Evolutionary conservation across 2,888 invertebrate species (phyloP).

Genomic region (Microplitis deprimator): DNA sequence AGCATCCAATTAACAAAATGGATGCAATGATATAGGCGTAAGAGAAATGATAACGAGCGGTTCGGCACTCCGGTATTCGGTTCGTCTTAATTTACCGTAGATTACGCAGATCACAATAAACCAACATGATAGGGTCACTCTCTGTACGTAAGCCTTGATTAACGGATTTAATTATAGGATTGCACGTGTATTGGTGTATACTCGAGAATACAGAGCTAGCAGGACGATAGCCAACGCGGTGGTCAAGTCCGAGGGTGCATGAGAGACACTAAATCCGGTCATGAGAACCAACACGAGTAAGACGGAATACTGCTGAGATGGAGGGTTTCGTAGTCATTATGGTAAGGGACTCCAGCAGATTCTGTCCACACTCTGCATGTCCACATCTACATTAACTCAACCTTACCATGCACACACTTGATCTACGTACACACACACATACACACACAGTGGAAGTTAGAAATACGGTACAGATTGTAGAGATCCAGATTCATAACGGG

Average conservation of each 20-base stretch:
- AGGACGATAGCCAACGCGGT: neutral
- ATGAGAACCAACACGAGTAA: neutral
- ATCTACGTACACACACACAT: slow-evolving; percentile 7
- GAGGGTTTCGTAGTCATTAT: slow-evolving; percentile 35
- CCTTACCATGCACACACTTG: too few relatives aligned
- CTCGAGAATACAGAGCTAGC: slow-evolving; percentile 4
- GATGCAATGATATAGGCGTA: neutral
- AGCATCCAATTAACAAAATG: neutral
- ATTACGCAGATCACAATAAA: slow-evolving; percentile 71
- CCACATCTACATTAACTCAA: slow-evolving; percentile 9
- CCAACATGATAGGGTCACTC: slow-evolving; percentile 70
- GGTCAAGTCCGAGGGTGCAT: neutral
- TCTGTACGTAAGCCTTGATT: slow-evolving; percentile 70
- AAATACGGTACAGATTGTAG: slow-evolving; percentile 40
- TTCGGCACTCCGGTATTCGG: slow-evolving; percentile 47
- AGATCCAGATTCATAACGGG: slow-evolving; percentile 34
- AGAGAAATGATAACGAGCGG: slow-evolving; percentile 29
- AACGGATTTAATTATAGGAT: slow-evolving; percentile 72
- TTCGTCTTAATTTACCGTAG: slow-evolving; percentile 69
- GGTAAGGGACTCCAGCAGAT: slow-evolving; percentile 28
- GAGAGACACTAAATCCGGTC: neutral
- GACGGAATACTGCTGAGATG: neutral
- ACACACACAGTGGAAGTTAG: slow-evolving; percentile 20
- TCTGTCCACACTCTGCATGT: slow-evolving; percentile 22
- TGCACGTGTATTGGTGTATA: slow-evolving; percentile 51